Conservation (phyloP, 2,113 vertebrate species). For the Rissa tridactyla region DNA sequence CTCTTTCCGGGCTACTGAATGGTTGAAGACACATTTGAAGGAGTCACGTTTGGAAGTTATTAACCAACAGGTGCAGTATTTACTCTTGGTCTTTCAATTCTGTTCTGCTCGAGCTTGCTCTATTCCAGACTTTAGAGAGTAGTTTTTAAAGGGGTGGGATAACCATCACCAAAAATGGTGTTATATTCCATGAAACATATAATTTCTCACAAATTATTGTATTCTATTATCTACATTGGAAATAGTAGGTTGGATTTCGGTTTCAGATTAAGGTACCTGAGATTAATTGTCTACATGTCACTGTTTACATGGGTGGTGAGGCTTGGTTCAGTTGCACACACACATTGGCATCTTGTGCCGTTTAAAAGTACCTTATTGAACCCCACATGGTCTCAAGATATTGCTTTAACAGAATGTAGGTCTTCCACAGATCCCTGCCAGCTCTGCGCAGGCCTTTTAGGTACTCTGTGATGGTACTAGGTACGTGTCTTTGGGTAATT, state of each 20-base stretch:
- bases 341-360: neutral
- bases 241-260: neutral
- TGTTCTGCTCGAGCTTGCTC: neutral
- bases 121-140: neutral
- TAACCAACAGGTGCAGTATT: constrained; percentile 87
- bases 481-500: neutral
- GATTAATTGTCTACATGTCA: neutral
- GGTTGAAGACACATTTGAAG: constrained; percentile 90
- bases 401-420: neutral
- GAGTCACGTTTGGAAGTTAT: constrained; percentile 89
- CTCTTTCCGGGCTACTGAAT: constrained; percentile 92
- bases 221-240: neutral
- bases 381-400: neutral
- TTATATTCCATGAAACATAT: neutral
- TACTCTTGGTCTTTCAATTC: neutral
- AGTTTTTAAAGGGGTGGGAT: neutral
- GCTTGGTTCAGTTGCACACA: neutral
- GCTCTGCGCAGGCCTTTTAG: neutral
- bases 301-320: neutral
- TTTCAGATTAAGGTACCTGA: neutral
- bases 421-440: neutral
- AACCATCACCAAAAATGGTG: neutral
- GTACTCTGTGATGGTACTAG: neutral
- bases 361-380: neutral
- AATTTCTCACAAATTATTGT: neutral